Evolutionary conservation across 2,888 invertebrate genomes (phyloP).

Genomic region (Scelioninae gen. 2): DNA sequence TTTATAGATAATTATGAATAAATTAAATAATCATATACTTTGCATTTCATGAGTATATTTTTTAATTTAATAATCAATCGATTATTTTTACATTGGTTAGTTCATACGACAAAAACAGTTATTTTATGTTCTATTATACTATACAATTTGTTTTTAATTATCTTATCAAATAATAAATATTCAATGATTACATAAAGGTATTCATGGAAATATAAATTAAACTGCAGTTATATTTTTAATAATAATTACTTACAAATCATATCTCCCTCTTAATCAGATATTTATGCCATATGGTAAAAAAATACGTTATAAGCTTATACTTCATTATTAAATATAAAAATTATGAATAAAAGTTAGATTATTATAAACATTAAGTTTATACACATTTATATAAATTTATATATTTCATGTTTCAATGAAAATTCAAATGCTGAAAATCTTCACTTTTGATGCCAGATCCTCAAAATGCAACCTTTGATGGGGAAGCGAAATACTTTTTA

Average conservation of each 20-base stretch:
- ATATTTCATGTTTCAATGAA: constrained; percentile 6
- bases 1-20: constrained; percentile 39
- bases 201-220: too few species aligned
- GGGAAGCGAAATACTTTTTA: constrained; percentile 73
- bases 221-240: too few species aligned
- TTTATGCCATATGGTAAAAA: neutral
- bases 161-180: too few species aligned
- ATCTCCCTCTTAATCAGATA: neutral
- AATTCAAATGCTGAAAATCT: constrained; percentile 3
- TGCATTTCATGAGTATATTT: constrained; percentile 1
- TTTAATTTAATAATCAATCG: constrained; percentile 8
- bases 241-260: too few species aligned
- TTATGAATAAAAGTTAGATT: constrained; percentile 9
- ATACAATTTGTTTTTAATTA: neutral
- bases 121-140: neutral
- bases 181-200: neutral
- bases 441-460: constrained; percentile 1
- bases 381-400: constrained; percentile 36
- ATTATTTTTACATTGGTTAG: constrained; percentile 22
- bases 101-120: constrained; percentile 6
- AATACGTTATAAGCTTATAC: constrained; percentile 30
- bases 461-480: constrained; percentile 64
- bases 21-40: neutral
- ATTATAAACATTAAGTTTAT: constrained; percentile 31
- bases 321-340: constrained; percentile 30